These are phyloP conservation scores for Okapia johnstoni DNA, from an alignment of 2,113 vertebrate genomes.

Conservation along the genomic window DNA sequence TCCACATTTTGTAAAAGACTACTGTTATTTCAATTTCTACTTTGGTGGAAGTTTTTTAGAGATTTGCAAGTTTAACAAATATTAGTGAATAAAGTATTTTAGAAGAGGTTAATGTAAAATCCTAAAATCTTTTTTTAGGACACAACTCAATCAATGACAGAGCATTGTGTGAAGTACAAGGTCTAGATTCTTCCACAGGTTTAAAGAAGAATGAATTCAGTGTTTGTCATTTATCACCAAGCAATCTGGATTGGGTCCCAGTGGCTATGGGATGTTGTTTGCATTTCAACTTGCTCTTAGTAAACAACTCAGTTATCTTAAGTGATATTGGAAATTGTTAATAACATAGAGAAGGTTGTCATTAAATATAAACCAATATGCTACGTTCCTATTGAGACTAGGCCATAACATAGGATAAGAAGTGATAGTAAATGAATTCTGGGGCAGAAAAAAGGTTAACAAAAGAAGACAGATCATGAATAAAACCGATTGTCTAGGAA, in stretches of 20 bases:
- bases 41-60: not conserved
- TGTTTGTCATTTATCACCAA: not conserved
- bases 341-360: not conserved
- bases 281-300: slow-evolving; percentile 28
- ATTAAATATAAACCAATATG: slow-evolving; percentile 42
- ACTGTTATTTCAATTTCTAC: not conserved
- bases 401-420: not conserved
- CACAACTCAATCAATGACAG: not conserved
- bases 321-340: slow-evolving; percentile 31
- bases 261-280: not conserved
- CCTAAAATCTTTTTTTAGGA: not conserved
- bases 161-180: not conserved
- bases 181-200: not conserved
- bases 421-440: slow-evolving; percentile 40
- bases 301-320: slow-evolving; percentile 47
- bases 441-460: not conserved
- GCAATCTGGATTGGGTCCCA: not conserved
- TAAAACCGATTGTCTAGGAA: not conserved
- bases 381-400: slow-evolving; percentile 39
- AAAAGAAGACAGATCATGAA: not conserved
- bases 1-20: not conserved
- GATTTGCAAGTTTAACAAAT: not conserved
- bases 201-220: not conserved
- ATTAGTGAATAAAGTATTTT: not conserved
- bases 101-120: not conserved